Base-by-base conservation (phyloP, 2,888 invertebrate genomes). In the Cyclophora punctaria region DNA sequence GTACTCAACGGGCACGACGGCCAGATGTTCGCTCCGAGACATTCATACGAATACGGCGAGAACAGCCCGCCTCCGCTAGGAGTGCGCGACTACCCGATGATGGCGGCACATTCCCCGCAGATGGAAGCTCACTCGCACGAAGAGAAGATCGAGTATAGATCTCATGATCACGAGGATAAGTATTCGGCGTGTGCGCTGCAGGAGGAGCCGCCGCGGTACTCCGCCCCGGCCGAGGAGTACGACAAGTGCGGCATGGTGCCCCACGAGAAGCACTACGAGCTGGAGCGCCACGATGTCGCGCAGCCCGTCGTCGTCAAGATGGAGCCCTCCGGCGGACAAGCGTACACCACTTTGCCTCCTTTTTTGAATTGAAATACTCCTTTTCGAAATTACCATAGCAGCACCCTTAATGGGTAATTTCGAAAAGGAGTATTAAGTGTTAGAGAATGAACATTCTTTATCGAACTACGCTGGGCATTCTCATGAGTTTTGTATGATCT, bases 1-100 rank as follows among this genome's bases (percentile, higher is more conserved):
- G 92, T 93, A 77, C 74, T 93, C 48, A 93, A 93, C 53, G 91
- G 93, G 2, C 95, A 95, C 74, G 95, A 95, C 58, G 90, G 91
- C 5, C 93, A 94, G 63, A 89, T 95, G 69, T 95, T 95, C 72
- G 93, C 83, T 75, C 85, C 84, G 49, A 70, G 93, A 3, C 93
- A 93, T 70, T 71, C 83, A 34, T 89, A 88, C 62, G 92, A 92
- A 54, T 91, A 91, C 64, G 83, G 89, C 1, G 85, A 90, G 50
- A 91, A 91, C 48, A 92, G 92, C 61, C 92, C 92, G 63, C 92
- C 92, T 4, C 92, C 92, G 1, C 78, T 91, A 7, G 86, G 91
- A 3, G 87, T 91, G 0, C 89, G 91, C 53, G 92, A 92, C 65
- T 93, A 92, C 67, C 92, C 92, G 41, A 91, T 91, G 90, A 78